Evolutionary conservation across 2,797 vertebrate species (phyloP), one percentile per base, ranked within the genome.

Genomic region (Sebastes taczanowskii): DNA sequence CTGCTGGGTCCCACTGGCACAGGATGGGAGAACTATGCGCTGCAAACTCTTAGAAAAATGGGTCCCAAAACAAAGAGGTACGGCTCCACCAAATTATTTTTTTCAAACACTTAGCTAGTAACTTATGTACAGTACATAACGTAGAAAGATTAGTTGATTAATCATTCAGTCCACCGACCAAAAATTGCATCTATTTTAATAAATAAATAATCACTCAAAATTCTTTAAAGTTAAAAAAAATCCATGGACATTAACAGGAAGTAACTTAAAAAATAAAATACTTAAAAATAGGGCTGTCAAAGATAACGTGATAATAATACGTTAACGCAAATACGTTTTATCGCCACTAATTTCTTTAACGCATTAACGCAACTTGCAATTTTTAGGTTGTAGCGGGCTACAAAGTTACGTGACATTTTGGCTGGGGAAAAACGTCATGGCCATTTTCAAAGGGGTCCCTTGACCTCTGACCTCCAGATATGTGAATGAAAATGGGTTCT

Each of bases 1-100:
- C 89, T 80, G 83, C 75, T 72, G 81, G 78, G 75, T 81, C 86
- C 83, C 86, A 82, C 11, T 82, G 78, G 86, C 67, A 84, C 27
- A 30, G n/a, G 65, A 69, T 76, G 22, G 30, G 56, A 85, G 63
- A 78, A 79, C 61, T 75, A 63, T 74, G 62, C 63, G 22, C 62
- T 74, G 9, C 11, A 22, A 52, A 34, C 14, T 77, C 32, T 23
- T 49, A 38, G 30, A 46, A 75, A 68, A 66, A 77, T 14, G 18
- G 52, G 2, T 53, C 32, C 23, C 4, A 11, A 53, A 46, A 74
- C 38, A 35, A 22, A 70, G 53, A 59, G 25, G 11, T 29, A 38
- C 9, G 11, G 34, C 7, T 46, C 58, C 20, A 62, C 20, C 14
- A 66, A 67, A 27, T 34, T 5, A 58, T 46, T 65, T 42, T 3